A percentile compares a stretch with the other conserved stretches of the same genome.
phyloP scores from a whole-genome alignment of 2,888 invertebrate species.

The Sisyra terminalis region DNA sequence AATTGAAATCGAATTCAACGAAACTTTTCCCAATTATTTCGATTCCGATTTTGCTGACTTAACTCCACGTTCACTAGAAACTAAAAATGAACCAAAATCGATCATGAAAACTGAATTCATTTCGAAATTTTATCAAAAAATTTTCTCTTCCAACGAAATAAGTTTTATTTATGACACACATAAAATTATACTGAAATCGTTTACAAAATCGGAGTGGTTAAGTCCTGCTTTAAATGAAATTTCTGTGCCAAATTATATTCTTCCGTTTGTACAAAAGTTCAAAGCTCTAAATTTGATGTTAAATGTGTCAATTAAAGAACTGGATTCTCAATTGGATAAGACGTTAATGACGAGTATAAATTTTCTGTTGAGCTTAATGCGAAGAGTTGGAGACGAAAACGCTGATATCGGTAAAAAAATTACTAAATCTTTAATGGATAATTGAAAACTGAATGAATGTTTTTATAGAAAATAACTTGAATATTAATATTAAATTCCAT shows the following conservation, averaged over 20 bases:
- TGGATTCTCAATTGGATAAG: slow-evolving; percentile 36
- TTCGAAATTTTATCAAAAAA: slow-evolving; percentile 11
- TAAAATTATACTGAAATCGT: slow-evolving; percentile 36
- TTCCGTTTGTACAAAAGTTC: slow-evolving; percentile 40
- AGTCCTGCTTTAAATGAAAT: slow-evolving; percentile 24
- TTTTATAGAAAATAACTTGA: too few relatives aligned
- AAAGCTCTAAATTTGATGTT: slow-evolving; percentile 38
- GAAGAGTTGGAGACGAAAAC: slow-evolving; percentile 30
- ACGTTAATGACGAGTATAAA: slow-evolving; percentile 37
- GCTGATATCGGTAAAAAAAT: slow-evolving; percentile 11
- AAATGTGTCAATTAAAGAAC: slow-evolving; percentile 30
- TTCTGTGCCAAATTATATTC: slow-evolving; percentile 25
- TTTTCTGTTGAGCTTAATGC: slow-evolving; percentile 35
- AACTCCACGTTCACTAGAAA: slow-evolving; percentile 25
- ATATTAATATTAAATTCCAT: too few relatives aligned
- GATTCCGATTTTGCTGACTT: slow-evolving; percentile 57
- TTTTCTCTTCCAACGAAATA: slow-evolving; percentile 36
- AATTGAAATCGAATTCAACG: slow-evolving; percentile 42
- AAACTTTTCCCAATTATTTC: slow-evolving; percentile 51
- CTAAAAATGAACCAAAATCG: not conserved
- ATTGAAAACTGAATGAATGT: too few relatives aligned
- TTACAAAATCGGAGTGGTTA: slow-evolving; percentile 44
- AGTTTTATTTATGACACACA: slow-evolving; percentile 42
- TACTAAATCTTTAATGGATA: too few relatives aligned
- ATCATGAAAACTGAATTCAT: slow-evolving; percentile 15